Conservation (phyloP, 1,140 invertebrate genomes). For the Charaxes varanes region DNA sequence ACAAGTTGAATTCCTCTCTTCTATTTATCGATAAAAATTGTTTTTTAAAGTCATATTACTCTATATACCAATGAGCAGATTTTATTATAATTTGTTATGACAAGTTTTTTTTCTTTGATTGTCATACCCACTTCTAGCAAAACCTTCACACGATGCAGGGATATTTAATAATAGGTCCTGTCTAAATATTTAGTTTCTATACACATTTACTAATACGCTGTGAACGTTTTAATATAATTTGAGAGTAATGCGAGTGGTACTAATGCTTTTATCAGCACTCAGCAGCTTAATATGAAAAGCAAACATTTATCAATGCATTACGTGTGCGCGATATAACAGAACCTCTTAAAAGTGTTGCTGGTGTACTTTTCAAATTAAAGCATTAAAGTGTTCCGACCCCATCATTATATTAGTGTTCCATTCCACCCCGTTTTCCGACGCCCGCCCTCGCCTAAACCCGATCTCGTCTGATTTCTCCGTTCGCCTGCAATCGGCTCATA, state of each 20-base stretch:
- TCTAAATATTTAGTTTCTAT: too few species aligned
- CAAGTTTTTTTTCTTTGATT: too few species aligned
- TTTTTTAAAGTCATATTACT: too few species aligned
- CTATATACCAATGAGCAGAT: too few species aligned
- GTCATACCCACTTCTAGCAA: too few species aligned
- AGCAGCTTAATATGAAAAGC: constrained; percentile 5
- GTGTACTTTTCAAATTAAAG: constrained; percentile 70
- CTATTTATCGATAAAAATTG: too few species aligned
- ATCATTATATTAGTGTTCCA: constrained; percentile 70
- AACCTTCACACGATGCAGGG: too few species aligned
- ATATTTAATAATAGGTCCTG: too few species aligned
- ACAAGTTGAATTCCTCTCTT: too few species aligned
- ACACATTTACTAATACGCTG: constrained; percentile 42
- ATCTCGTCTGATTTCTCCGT: constrained; percentile 25
- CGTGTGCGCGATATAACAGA: constrained; percentile 8
- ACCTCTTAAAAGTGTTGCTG: constrained; percentile 32
- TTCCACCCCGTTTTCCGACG: constrained; percentile 45
- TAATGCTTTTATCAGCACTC: not conserved
- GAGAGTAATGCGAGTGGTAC: constrained; percentile 9
- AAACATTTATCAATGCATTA: constrained; percentile 12
- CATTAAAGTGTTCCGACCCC: constrained; percentile 70
- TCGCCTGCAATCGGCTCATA: constrained; percentile 45
- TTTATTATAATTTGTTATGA: too few species aligned
- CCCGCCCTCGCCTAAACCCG: constrained; percentile 29
- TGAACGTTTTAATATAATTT: constrained; percentile 32